phyloP scores from a whole-genome alignment of 2,888 invertebrate species.

The Cremastinae sp. region DNA sequence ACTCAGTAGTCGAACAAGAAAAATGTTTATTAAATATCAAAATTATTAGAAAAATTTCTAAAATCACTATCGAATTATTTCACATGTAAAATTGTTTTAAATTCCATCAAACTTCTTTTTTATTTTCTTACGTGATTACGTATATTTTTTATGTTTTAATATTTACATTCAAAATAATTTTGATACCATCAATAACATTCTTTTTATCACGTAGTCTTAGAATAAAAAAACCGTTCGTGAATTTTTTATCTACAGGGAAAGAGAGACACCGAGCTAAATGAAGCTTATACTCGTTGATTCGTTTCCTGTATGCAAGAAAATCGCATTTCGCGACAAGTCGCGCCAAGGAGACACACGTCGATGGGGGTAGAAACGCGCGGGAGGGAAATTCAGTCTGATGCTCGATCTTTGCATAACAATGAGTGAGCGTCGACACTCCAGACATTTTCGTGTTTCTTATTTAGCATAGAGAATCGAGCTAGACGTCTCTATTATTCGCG shows the following conservation, averaged over 20 bases:
- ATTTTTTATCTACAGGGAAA: neutral
- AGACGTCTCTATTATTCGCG: neutral
- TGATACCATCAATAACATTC: no score
- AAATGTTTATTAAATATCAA: neutral
- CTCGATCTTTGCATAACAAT: conserved; percentile 62
- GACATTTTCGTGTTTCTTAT: conserved; percentile 47
- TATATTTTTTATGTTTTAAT: no score
- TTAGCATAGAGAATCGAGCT: conserved; percentile 11
- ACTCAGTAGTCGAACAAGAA: neutral
- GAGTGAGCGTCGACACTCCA: conserved; percentile 42
- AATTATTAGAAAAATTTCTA: no score
- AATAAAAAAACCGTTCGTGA: no score
- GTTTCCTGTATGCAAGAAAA: conserved; percentile 48
- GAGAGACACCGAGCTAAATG: conserved; percentile 52
- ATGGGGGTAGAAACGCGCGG: conserved; percentile 53
- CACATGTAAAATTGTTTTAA: no score
- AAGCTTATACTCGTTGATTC: conserved; percentile 39
- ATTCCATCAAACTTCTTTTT: no score
- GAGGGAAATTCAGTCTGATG: conserved; percentile 52
- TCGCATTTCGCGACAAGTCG: conserved; percentile 52
- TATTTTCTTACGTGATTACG: no score
- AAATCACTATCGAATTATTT: no score
- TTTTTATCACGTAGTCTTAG: no score
- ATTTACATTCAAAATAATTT: no score
- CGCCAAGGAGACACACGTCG: conserved; percentile 32